Evolutionary conservation across 2,113 vertebrate genomes (phyloP).

Genomic region (Heterochromis multidens): DNA sequence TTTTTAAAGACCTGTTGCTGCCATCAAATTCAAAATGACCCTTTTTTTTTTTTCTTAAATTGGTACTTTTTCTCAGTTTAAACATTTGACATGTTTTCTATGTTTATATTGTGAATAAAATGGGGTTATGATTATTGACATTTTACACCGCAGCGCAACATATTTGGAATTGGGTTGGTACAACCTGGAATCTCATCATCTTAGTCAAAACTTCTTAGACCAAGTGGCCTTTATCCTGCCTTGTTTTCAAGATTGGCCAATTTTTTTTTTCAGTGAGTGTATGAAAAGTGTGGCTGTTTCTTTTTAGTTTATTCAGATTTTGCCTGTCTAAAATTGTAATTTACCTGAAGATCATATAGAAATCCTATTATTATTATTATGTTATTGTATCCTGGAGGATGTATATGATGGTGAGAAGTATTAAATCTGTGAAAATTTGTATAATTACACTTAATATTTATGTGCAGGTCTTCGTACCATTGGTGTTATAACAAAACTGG

Average conservation of each 20-base stretch:
- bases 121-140: not conserved
- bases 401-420: not conserved
- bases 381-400: not conserved
- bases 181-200: too few species aligned
- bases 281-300: too few species aligned
- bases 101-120: not conserved
- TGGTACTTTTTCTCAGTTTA: not conserved
- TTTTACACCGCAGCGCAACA: too few species aligned
- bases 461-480: conserved; percentile 88
- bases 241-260: too few species aligned
- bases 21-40: not conserved
- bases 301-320: too few species aligned
- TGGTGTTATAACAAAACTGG: conserved; percentile 95
- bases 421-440: not conserved
- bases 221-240: too few species aligned
- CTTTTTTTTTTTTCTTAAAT: not conserved
- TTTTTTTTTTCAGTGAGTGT: not conserved
- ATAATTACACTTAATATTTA: not conserved
- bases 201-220: too few species aligned
- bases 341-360: too few species aligned
- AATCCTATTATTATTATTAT: too few species aligned
- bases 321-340: too few species aligned
- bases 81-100: not conserved
- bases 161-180: too few species aligned
- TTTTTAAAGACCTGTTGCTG: not conserved